Evolutionary conservation across 2,888 invertebrate genomes (phyloP).

Genomic region (Anthophora plumipes): DNA sequence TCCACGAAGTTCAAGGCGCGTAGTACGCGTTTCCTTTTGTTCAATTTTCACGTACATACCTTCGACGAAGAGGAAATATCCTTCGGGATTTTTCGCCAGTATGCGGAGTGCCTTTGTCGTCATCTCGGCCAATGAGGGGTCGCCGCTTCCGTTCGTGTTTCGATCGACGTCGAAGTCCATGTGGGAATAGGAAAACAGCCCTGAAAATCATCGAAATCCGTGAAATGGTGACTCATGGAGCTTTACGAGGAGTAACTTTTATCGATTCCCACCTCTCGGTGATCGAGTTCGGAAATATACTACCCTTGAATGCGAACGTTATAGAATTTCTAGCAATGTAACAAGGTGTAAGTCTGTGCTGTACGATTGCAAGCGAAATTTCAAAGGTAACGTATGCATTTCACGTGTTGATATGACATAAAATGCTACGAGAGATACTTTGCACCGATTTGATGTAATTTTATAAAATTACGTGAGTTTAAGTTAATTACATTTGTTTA

Average conservation of each 20-base stretch:
- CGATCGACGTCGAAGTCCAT: slow-evolving; percentile 92
- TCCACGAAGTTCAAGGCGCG: not conserved
- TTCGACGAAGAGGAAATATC: slow-evolving; percentile 91
- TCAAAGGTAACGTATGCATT: not conserved
- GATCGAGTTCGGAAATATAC: not conserved
- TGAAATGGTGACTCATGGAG: slow-evolving; percentile 11
- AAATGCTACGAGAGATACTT: not conserved
- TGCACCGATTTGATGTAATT: not conserved
- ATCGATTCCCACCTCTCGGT: not conserved
- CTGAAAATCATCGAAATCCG: slow-evolving; percentile 82
- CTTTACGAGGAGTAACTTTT: slow-evolving; percentile 4
- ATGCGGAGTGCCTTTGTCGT: slow-evolving; percentile 90
- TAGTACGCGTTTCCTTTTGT: slow-evolving; percentile 2
- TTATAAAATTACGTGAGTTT: not conserved
- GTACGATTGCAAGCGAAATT: not conserved
- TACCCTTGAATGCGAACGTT: not conserved
- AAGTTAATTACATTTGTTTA: not conserved
- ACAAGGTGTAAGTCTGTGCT: not conserved
- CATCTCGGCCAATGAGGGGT: slow-evolving; percentile 92
- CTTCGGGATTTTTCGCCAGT: slow-evolving; percentile 90
- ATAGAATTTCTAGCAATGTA: not conserved
- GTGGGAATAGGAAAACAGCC: slow-evolving; percentile 91
- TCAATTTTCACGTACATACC: slow-evolving; percentile 84
- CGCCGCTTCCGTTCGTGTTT: slow-evolving; percentile 88
- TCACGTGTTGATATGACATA: too few relatives aligned